Evolutionary conservation across 2,888 invertebrate species (phyloP).

Genomic region (Scaptomyza reducta): DNA sequence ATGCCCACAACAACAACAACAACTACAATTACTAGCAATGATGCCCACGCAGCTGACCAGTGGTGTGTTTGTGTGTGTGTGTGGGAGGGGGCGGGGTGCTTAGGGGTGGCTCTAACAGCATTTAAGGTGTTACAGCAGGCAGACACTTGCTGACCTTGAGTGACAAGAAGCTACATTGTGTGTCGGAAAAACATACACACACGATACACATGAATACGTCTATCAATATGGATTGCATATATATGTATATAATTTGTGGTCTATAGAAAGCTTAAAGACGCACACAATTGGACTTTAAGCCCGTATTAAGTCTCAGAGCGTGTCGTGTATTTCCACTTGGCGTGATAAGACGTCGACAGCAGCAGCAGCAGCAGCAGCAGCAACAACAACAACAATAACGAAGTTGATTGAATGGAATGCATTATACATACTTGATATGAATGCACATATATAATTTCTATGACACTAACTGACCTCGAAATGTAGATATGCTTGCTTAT

Average conservation of each 20-base stretch:
- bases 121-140: conserved; percentile 15
- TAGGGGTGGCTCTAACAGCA: conserved; percentile 3
- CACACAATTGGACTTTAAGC: conserved; percentile 44
- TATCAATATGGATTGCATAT: conserved; percentile 1
- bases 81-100: not conserved
- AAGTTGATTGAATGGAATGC: conserved; percentile 24
- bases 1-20: too few relatives aligned
- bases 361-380: conserved; percentile 2
- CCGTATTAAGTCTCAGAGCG: conserved; percentile 19
- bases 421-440: not conserved
- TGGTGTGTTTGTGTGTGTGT: not conserved
- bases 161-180: conserved; percentile 22
- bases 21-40: conserved; percentile 8
- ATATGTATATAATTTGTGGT: conserved; percentile 25
- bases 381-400: conserved; percentile 6
- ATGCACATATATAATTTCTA: not conserved
- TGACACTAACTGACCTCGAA: not conserved
- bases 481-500: not conserved
- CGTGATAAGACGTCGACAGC: conserved; percentile 30
- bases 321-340: conserved; percentile 5
- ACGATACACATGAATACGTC: not conserved
- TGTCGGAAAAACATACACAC: not conserved
- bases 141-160: conserved; percentile 38
- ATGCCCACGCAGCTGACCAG: conserved; percentile 15
- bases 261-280: conserved; percentile 16